Evolutionary conservation across 2,797 vertebrate species (phyloP).

Genomic region (Anabas testudineus): DNA sequence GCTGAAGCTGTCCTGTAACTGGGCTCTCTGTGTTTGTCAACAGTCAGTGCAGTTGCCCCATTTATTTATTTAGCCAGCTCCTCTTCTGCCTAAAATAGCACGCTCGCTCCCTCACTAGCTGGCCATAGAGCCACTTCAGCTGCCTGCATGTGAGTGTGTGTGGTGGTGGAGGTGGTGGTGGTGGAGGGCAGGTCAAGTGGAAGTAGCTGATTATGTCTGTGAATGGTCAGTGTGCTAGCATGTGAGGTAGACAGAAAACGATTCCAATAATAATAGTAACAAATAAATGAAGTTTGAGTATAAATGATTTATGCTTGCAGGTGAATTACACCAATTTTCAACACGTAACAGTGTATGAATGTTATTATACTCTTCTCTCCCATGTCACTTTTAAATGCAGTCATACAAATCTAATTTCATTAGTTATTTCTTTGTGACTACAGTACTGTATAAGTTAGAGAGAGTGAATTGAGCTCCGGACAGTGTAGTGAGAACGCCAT

Average conservation of each 20-base stretch:
- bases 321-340: too few species aligned
- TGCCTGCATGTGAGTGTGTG: slow-evolving; percentile 19
- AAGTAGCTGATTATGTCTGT: slow-evolving; percentile 31
- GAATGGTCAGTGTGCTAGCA: slow-evolving; percentile 16
- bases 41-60: slow-evolving; percentile 61
- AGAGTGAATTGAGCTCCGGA: background rate
- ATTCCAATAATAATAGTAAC: background rate
- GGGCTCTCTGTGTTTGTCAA: slow-evolving; percentile 71
- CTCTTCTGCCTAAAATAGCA: slow-evolving; percentile 69
- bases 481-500: background rate
- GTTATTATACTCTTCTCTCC: too few species aligned
- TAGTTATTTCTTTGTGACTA: too few species aligned
- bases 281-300: too few species aligned
- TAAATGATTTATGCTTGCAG: too few species aligned
- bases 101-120: slow-evolving; percentile 32
- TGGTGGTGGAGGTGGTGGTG: slow-evolving; percentile 1
- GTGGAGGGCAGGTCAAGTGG: slow-evolving; percentile 17
- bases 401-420: too few species aligned
- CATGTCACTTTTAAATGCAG: too few species aligned
- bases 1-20: slow-evolving; percentile 1
- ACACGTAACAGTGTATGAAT: too few species aligned
- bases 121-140: slow-evolving; percentile 31
- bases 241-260: background rate
- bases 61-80: slow-evolving; percentile 52
- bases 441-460: background rate